phyloP scores from a whole-genome alignment of 2,797 vertebrate species.

The Lemur catta region DNA sequence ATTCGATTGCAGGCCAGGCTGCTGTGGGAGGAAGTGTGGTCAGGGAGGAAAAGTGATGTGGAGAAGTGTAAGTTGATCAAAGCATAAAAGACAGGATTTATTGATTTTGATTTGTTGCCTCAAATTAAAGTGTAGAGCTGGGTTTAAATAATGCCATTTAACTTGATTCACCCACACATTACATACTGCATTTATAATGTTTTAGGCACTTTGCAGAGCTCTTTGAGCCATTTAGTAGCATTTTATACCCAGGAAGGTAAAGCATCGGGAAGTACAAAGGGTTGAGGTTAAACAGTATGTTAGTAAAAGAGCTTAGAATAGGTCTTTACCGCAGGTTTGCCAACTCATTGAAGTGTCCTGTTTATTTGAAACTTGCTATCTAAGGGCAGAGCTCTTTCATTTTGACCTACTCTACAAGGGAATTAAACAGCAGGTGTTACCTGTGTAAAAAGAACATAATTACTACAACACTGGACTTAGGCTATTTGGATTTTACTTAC shows the following conservation, averaged over 20 bases:
- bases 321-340: neutral
- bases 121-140: neutral
- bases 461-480: neutral
- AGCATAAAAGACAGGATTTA: neutral
- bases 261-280: neutral
- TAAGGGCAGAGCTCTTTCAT: neutral
- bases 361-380: neutral
- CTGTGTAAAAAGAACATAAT: neutral
- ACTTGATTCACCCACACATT: neutral
- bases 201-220: neutral
- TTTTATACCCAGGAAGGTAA: neutral
- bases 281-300: neutral
- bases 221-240: slow-evolving; percentile 10
- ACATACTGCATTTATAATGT: neutral
- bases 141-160: slow-evolving; percentile 4
- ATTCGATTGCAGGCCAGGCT: slow-evolving; percentile 4
- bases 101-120: slow-evolving; percentile 18
- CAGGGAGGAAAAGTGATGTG: neutral
- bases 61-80: neutral
- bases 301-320: neutral
- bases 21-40: neutral
- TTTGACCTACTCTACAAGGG: neutral
- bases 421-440: neutral
- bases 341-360: neutral
- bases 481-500: neutral